Evolutionary conservation across 2,113 vertebrate genomes (phyloP).

Genomic region (Brienomyrus brachyistius): DNA sequence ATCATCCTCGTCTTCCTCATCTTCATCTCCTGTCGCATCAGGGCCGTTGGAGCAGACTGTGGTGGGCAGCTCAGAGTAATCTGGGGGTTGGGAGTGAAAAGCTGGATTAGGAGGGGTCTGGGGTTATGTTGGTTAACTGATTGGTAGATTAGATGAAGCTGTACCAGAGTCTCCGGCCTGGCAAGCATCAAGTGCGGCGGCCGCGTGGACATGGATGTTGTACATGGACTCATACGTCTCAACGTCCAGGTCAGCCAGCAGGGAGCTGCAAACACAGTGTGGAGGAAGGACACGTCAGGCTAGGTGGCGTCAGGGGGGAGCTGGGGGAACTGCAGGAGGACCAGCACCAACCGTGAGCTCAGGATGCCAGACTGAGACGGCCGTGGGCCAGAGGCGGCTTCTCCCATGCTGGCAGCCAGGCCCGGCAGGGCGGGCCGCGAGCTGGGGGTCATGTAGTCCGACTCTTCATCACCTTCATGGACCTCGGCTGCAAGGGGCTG

Average conservation of each 20-base stretch:
- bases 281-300: not conserved
- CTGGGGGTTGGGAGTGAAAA: constrained; percentile 31
- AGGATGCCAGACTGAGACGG: constrained; percentile 46
- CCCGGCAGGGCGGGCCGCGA: constrained; percentile 72
- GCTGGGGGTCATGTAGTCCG: constrained; percentile 91
- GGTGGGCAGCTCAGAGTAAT: constrained; percentile 65
- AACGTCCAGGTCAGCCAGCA: constrained; percentile 61
- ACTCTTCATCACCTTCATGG: constrained; percentile 75
- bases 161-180: constrained; percentile 70
- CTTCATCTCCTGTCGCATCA: constrained; percentile 58
- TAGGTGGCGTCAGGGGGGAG: not conserved
- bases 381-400: constrained; percentile 49
- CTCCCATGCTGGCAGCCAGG: constrained; percentile 26
- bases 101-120: not conserved
- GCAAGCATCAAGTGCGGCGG: constrained; percentile 39
- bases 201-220: constrained; percentile 75
- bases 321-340: not conserved
- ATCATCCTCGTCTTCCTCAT: constrained; percentile 71
- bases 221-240: constrained; percentile 91
- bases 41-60: constrained; percentile 48
- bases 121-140: no score
- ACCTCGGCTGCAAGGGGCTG: constrained; percentile 61
- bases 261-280: constrained; percentile 28
- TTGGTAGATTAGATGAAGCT: not conserved
- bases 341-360: constrained; percentile 46